These are phyloP conservation scores for Takifugu bimaculatus DNA, from an alignment of 2,113 vertebrate genomes.

Conservation along the genomic window DNA sequence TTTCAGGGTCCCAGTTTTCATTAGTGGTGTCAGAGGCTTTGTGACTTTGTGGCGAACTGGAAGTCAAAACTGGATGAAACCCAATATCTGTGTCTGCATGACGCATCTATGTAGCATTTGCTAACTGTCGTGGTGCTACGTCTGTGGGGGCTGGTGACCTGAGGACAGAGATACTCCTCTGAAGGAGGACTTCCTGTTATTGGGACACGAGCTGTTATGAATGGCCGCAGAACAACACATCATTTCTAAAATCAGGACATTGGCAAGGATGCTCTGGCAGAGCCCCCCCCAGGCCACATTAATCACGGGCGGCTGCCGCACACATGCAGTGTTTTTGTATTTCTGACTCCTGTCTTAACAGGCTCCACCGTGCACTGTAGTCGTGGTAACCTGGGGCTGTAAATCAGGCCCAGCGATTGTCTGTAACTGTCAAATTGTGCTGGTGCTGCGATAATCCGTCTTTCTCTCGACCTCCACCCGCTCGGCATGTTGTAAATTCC, in stretches of 20 bases:
- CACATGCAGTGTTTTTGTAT: constrained; percentile 20
- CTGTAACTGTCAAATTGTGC: constrained; percentile 5
- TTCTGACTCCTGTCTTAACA: constrained; percentile 7
- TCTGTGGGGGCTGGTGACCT: too few species aligned
- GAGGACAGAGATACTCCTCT: not conserved
- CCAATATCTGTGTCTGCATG: too few species aligned
- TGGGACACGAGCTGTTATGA: constrained; percentile 46
- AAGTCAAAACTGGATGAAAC: too few species aligned
- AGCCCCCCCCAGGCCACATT: constrained; percentile 28
- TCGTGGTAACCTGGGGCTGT: constrained; percentile 12
- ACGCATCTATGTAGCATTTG: too few species aligned
- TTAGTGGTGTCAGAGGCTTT: too few species aligned
- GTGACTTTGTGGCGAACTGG: too few species aligned
- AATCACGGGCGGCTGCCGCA: constrained; percentile 30
- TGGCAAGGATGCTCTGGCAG: constrained; percentile 33
- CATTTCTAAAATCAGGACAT: constrained; percentile 61
- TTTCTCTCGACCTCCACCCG: not conserved
- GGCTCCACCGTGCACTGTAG: constrained; percentile 11
- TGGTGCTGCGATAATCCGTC: not conserved
- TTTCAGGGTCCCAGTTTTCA: constrained; percentile 7
- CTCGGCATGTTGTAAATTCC: too few species aligned
- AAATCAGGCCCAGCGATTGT: constrained; percentile 24
- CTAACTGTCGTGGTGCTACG: too few species aligned
- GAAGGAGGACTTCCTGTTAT: constrained; percentile 67
- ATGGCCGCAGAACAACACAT: constrained; percentile 30